Evolutionary conservation across 2,113 vertebrate species (phyloP).

Genomic region (Xenus cinereus): DNA sequence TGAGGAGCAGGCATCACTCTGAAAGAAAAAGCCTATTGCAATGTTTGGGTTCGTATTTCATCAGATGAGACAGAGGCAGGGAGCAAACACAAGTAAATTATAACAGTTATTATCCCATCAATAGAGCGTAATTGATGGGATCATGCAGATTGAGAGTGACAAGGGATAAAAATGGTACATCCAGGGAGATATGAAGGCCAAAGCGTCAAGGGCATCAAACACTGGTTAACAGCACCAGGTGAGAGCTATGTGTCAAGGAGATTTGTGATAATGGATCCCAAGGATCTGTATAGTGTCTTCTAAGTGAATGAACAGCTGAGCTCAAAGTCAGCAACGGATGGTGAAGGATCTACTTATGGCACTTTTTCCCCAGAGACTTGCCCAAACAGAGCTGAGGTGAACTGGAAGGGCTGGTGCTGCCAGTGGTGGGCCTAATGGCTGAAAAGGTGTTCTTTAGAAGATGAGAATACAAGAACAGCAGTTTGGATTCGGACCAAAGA

Average conservation of each 20-base stretch:
- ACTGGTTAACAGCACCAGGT: neutral
- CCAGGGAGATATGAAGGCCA: neutral
- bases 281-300: neutral
- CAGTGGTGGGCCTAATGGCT: neutral
- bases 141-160: neutral
- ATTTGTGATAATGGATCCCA: neutral
- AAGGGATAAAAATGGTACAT: neutral
- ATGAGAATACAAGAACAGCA: neutral
- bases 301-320: neutral
- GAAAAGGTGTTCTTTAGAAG: neutral
- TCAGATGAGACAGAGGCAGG: neutral
- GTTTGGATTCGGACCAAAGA: neutral
- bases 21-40: neutral
- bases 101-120: neutral
- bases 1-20: neutral
- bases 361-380: neutral
- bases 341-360: neutral
- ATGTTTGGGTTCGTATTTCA: neutral
- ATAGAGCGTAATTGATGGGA: neutral
- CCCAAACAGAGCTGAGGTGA: neutral
- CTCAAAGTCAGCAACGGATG: neutral
- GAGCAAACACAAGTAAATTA: neutral
- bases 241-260: neutral
- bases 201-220: neutral
- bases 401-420: neutral